phyloP scores from a whole-genome alignment of 1,140 invertebrate genomes.

The Neodiprion pinetum region DNA sequence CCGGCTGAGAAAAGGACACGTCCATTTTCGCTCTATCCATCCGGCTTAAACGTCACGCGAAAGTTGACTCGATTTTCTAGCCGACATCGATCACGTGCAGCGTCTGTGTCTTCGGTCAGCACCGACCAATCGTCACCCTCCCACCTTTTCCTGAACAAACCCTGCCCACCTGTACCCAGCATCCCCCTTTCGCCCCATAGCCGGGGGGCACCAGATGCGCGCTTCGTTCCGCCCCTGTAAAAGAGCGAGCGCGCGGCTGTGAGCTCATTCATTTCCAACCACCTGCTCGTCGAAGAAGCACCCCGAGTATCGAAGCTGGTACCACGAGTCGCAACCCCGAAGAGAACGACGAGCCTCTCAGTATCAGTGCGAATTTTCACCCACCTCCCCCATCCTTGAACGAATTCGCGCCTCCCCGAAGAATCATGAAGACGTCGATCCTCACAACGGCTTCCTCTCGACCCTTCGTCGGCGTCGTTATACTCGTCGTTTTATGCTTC shows the following conservation, averaged over 20 bases:
- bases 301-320: conserved; percentile 23
- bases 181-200: not conserved
- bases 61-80: no score
- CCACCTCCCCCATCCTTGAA: no score
- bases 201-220: conserved; percentile 35
- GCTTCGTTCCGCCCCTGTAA: conserved; percentile 39
- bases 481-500: conserved; percentile 31
- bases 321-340: not conserved
- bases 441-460: not conserved
- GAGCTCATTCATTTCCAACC: conserved; percentile 51
- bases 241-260: conserved; percentile 42
- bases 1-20: no score
- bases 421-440: not conserved
- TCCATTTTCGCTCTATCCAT: no score
- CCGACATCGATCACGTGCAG: no score
- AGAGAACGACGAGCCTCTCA: no score
- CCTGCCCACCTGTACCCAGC: conserved; percentile 29
- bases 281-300: conserved; percentile 46
- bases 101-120: no score
- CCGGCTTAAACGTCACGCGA: no score
- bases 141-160: conserved; percentile 26
- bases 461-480: conserved; percentile 19
- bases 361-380: no score
- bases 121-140: no score
- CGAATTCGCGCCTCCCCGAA: no score